Base-by-base conservation (phyloP, 2,113 vertebrate species). In the Gnathonemus echidnorhynchus region DNA sequence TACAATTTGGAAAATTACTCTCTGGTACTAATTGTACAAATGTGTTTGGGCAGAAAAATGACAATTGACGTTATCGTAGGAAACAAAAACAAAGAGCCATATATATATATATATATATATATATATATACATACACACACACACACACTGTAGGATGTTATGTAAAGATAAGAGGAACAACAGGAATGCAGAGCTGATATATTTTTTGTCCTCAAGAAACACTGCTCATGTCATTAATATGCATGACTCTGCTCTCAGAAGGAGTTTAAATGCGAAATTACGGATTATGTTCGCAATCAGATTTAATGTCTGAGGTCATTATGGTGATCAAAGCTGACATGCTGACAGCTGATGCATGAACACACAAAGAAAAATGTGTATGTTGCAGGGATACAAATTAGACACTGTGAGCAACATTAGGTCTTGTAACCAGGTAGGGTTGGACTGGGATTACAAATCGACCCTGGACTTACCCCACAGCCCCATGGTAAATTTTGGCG, bases 141-240 rank as follows among this genome's bases (percentile, higher is more conserved):
- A 53, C 52, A 53, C 17, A 19, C 52, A 19, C 49, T 6, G 39
- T 50, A 87, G 58, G n/a, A 90, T 66, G 58, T 87, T 90, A 90
- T 90, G 86, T 86, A 88, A 49, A n/a, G 17, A 80, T 31, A 52
- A 70, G 85, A 39, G 49, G 50, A 88, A 88, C 21, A 88, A 49
- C 85, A 90, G 89, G 89, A 90, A 90, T 66, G 49, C 53, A 13
- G 58, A 90, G 11, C 89, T 56, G 48, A 90, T 87, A 90, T 88
- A 45, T 45, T 87, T 50, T 74, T 87, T 24, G 13, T 45, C 24
- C 58, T 77, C 50, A 11, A 39, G 35, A 56, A 70, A 31, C n/a
- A 31, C 49, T 45, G 74, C 27, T 31, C 1, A 24, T 85, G 19
- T 48, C 39, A 48, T 85, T 0, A 45, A 24, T 17, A 5, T 86